phyloP scores from a whole-genome alignment of 2,113 vertebrate species.

The Dunckerocampus dactyliophorus region DNA sequence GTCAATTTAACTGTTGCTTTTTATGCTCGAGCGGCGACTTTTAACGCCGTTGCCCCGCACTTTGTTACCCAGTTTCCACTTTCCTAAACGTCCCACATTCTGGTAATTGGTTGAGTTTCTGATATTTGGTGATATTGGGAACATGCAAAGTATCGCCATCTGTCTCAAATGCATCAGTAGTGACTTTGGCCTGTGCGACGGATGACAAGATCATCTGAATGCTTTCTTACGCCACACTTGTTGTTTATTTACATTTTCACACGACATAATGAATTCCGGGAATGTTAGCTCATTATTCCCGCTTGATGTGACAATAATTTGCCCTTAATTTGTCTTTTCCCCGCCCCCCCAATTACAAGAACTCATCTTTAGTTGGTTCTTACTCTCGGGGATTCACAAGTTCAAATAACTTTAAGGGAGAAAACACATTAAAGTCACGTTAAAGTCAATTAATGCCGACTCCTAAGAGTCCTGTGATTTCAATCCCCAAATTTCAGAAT shows the following conservation, averaged over 20 bases:
- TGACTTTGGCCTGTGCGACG: no score
- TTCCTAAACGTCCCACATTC: not conserved
- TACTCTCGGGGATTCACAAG: no score
- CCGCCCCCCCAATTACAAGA: not conserved
- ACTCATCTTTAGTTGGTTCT: not conserved
- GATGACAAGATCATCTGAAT: no score
- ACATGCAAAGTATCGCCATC: slow-evolving; percentile 25
- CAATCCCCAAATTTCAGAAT: not conserved
- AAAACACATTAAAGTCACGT: not conserved
- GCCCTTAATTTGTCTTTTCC: slow-evolving; percentile 54
- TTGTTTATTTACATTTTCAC: slow-evolving; percentile 11
- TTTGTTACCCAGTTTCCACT: not conserved
- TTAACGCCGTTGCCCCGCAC: not conserved
- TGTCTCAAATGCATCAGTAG: slow-evolving; percentile 15
- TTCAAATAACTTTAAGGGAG: not conserved
- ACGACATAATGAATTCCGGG: slow-evolving; percentile 24
- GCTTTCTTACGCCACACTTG: not conserved
- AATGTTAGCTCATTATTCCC: slow-evolving; percentile 31
- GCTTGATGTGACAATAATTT: slow-evolving; percentile 52
- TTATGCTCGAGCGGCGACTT: no score
- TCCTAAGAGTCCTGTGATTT: not conserved
- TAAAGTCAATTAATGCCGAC: no score
- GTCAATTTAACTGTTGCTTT: slow-evolving; percentile 2
- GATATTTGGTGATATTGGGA: not conserved
- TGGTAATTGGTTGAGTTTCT: not conserved